Evolutionary conservation across 2,113 vertebrate species (phyloP).

Genomic region (Varanus komodoensis): DNA sequence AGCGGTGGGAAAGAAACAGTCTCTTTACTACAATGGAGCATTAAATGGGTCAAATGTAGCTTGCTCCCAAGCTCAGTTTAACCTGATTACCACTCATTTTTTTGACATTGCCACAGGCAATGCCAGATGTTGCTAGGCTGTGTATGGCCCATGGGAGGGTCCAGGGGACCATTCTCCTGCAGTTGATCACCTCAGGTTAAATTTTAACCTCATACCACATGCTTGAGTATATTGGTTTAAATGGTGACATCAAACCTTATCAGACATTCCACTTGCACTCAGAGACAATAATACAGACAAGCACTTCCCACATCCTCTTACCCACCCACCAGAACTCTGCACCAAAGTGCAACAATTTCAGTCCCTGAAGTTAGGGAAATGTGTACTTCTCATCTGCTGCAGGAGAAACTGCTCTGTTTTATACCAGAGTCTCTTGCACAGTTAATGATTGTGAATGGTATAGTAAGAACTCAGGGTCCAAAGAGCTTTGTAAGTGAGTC

Average conservation of each 20-base stretch:
- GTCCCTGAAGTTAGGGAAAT: neutral
- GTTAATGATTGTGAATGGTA: neutral
- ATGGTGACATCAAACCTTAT: neutral
- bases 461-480: neutral
- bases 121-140: too few relatives aligned
- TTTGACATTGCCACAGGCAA: too few relatives aligned
- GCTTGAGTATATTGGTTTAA: neutral
- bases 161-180: too few relatives aligned
- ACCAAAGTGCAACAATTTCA: neutral
- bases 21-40: too few relatives aligned
- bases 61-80: too few relatives aligned
- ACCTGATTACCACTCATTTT: too few relatives aligned
- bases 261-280: neutral
- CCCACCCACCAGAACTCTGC: neutral
- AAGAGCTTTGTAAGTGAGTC: neutral
- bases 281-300: neutral
- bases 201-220: neutral
- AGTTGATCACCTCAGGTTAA: neutral
- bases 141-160: too few relatives aligned
- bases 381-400: fast-evolving
- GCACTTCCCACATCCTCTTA: neutral
- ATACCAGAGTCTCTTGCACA: neutral
- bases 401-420: neutral
- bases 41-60: too few relatives aligned
- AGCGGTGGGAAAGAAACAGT: too few relatives aligned